Evolutionary conservation across 2,113 vertebrate genomes (phyloP).

Genomic region (Passerina amoena): DNA sequence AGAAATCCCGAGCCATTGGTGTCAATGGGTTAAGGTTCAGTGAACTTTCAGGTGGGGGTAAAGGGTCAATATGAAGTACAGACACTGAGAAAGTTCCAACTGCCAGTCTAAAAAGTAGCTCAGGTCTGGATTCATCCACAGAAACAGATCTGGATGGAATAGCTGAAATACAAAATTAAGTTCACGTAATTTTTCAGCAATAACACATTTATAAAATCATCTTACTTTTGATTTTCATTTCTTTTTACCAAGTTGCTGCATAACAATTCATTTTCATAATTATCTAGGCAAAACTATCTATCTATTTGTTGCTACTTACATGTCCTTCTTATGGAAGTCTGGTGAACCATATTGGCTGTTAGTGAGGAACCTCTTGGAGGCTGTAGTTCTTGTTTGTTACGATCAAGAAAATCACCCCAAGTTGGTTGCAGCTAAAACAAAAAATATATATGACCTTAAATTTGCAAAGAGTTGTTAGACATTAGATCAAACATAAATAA

Average conservation of each 20-base stretch:
- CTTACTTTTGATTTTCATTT: slow-evolving; percentile 18
- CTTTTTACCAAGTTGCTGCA: background rate
- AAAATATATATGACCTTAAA: background rate
- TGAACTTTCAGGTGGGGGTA: slow-evolving; percentile 88
- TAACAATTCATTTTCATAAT: background rate
- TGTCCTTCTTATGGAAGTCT: slow-evolving; percentile 79
- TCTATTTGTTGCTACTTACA: slow-evolving; percentile 75
- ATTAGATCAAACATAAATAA: background rate
- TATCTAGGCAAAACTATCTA: background rate
- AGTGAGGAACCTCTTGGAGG: slow-evolving; percentile 69
- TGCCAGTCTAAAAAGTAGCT: slow-evolving; percentile 87
- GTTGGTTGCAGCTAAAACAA: slow-evolving; percentile 74
- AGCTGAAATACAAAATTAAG: slow-evolving; percentile 80
- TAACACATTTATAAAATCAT: slow-evolving; percentile 22
- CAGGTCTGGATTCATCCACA: slow-evolving; percentile 91
- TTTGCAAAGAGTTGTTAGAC: background rate
- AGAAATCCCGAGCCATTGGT: slow-evolving; percentile 89
- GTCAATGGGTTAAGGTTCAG: slow-evolving; percentile 82
- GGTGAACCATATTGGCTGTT: slow-evolving; percentile 73
- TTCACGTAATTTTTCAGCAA: slow-evolving; percentile 51
- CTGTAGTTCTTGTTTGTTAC: slow-evolving; percentile 80
- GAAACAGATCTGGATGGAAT: slow-evolving; percentile 87
- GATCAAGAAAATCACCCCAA: slow-evolving; percentile 92
- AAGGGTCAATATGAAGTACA: slow-evolving; percentile 95
- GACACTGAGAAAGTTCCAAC: slow-evolving; percentile 86